phyloP scores from a whole-genome alignment of 2,797 vertebrate species.

The Pipistrellus pygmaeus region DNA sequence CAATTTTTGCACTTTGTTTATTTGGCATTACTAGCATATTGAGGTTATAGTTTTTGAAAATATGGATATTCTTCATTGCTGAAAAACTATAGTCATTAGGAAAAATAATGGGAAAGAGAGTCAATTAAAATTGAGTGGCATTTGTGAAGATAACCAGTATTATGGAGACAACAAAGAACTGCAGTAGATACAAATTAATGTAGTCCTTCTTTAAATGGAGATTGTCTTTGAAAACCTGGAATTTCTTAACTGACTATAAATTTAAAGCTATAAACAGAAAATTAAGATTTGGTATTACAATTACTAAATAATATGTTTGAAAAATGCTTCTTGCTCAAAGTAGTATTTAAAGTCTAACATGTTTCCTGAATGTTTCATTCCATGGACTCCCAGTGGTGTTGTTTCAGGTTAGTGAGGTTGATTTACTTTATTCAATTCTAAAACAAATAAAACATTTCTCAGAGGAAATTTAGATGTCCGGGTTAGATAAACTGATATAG shows the following conservation, averaged over 20 bases:
- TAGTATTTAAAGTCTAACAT: constrained; percentile 14
- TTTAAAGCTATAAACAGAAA: background rate
- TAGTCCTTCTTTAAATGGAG: background rate
- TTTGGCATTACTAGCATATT: constrained; percentile 50
- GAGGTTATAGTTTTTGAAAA: constrained; percentile 48
- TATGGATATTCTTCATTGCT: background rate
- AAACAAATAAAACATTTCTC: background rate
- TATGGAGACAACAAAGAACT: background rate
- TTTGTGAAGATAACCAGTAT: background rate
- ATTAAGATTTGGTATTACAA: constrained; percentile 30
- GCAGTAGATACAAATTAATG: background rate
- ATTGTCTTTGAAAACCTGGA: background rate
- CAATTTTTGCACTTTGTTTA: constrained; percentile 4
- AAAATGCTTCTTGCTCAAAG: background rate
- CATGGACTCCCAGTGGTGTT: background rate
- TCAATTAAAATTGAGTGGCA: background rate
- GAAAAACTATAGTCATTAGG: constrained; percentile 17
- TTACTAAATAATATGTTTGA: background rate
- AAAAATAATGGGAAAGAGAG: background rate
- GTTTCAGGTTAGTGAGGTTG: constrained; percentile 3
- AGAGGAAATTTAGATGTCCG: background rate
- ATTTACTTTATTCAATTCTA: constrained; percentile 21
- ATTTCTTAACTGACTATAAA: background rate
- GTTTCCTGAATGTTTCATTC: background rate
- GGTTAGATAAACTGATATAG: background rate